Base-by-base conservation (phyloP, 2,888 invertebrate species). In the Eulithis prunata region DNA sequence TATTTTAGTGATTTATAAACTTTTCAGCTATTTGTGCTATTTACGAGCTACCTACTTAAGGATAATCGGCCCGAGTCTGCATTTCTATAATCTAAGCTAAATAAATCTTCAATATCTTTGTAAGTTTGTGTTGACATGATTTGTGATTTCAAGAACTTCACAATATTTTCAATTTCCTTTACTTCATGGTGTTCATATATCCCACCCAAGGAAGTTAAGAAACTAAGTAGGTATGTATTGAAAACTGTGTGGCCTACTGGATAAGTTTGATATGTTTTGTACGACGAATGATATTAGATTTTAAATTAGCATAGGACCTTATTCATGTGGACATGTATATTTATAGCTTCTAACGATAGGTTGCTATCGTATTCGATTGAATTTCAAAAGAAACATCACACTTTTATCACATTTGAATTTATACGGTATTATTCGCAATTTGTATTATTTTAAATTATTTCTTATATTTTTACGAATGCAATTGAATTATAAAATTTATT, bases 131-230 rank as follows among this genome's bases (percentile, higher is more conserved):
- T 41, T 8, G 41, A 10, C 41, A 8, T 8, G 41, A 41, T 41
- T 32, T 32, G 32, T 32, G 4, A 32, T 41, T 7, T 41, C 41
- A 10, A 41, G 41, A 41, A 41, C 41, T 41, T 47, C 10, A 21
- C 14, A 21, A 2, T 10, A 11, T 21, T 57, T 38, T 53, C 11
- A 57, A 52, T 52, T 57, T 52, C 14, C 11, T 49, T 41, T 43
- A 43, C 43, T 32, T 53, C 12, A 59, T 52, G 49, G 62, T 66
- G 66, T 71, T 68, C 61, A 68, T 54, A 67, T 69, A 75, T 77
- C 80, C 80, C 80, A 80, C 81, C 81, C 79, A 51, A 75, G 61
- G 70, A 69, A 62, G 61, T 59, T 68, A 67, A 57, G 64, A 73
- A 71, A 69, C 6, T 32, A 58, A 67, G 41, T 68, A 72, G 62